These are phyloP conservation scores for Cancer borealis DNA, from an alignment of 2,888 invertebrate genomes.

Conservation along the genomic window DNA sequence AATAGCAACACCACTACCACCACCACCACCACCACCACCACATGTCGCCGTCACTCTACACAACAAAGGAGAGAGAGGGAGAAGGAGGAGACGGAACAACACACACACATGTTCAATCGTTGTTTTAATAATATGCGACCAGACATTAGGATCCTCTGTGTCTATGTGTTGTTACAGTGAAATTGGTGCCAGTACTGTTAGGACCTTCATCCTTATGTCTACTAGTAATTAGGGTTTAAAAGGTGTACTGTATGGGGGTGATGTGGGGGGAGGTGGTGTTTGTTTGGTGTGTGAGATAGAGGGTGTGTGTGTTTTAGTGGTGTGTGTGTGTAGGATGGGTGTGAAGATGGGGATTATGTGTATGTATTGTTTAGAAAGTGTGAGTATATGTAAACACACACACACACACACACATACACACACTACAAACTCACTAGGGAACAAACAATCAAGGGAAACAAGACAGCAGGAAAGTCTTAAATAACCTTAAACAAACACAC, in stretches of 20 bases:
- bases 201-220: background rate
- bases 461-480: too few species aligned
- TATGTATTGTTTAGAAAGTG: too few species aligned
- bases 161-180: background rate
- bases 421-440: too few species aligned
- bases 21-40: too few species aligned
- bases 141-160: background rate
- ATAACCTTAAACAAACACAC: too few species aligned
- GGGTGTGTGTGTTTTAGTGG: background rate
- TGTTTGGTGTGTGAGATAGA: background rate
- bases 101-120: background rate
- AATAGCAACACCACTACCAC: too few species aligned
- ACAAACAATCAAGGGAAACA: too few species aligned
- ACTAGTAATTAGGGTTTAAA: background rate
- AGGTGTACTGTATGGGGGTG: background rate
- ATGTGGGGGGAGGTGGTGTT: background rate
- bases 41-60: too few species aligned
- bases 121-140: background rate
- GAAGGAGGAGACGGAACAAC: background rate
- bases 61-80: background rate
- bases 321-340: background rate
- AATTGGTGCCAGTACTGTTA: background rate
- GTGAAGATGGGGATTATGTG: background rate
- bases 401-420: too few species aligned
- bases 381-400: too few species aligned